Percentiles rank a stretch among this genome's conserved stretches.
Conservation (phyloP, 2,113 vertebrate species). For the Strix aluco region DNA sequence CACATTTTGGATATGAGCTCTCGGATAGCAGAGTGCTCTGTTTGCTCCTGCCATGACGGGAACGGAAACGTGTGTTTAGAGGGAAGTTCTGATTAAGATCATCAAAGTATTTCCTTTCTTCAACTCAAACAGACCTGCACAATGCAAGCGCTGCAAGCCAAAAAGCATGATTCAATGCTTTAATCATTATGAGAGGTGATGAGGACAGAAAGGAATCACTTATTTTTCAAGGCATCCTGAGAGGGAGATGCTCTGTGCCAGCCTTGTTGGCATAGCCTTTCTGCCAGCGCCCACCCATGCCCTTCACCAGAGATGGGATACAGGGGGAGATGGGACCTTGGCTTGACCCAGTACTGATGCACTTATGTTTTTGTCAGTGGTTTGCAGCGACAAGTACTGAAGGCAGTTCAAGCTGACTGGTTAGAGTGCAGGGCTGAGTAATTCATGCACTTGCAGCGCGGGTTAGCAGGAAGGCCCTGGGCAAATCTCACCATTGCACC, state of each 20-base stretch:
- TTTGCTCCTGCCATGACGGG: accelerated
- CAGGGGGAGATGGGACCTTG: accelerated
- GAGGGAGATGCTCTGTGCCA: not conserved
- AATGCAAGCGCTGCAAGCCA: not conserved
- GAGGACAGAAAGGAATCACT: not conserved
- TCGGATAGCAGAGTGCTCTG: not conserved
- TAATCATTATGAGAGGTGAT: not conserved
- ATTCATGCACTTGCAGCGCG: not conserved
- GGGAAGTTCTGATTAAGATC: constrained; percentile 46
- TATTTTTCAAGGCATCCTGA: not conserved
- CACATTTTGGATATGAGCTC: not conserved
- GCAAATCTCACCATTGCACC: not conserved
- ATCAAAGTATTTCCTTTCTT: constrained; percentile 25
- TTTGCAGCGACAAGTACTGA: not conserved
- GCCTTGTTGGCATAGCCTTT: not conserved
- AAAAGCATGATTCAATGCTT: not conserved
- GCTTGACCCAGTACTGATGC: not conserved
- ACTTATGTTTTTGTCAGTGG: not conserved
- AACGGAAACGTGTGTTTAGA: not conserved
- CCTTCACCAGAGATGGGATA: not conserved
- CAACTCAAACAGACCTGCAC: not conserved
- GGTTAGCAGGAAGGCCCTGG: not conserved
- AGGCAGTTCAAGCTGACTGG: not conserved
- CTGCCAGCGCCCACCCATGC: not conserved
- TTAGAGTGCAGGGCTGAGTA: not conserved